Evolutionary conservation across 64 coral and sea anemone species (phyloP), one percentile per base, ranked within the genome.

Genomic region (Catalaphyllia jardinei): DNA sequence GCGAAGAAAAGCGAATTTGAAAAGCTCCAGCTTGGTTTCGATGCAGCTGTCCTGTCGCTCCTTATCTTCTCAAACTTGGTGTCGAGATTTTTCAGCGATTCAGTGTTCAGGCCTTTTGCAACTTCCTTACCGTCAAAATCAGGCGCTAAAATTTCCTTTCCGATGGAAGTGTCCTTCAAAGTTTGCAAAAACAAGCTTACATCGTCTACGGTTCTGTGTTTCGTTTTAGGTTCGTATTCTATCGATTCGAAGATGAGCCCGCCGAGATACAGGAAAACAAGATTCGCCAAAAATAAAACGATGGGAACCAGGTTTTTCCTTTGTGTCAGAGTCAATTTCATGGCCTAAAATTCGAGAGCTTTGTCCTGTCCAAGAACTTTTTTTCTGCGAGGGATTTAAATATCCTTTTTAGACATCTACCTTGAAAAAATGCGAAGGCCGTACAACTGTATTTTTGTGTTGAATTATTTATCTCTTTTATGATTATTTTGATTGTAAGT

Each of bases 1-100:
- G 95, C 93, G 75, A 98, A 98, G 75, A 98, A 98, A 28, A 98
- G 30, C 2, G 96, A 94, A 86, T 98, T 98, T 0, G 96, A 98
- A 76, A 98, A 98, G 62, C 89, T 98, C 96, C 96, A 98, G 16
- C 76, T n/a, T 2, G 88, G 96, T 62, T 79, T 89, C 29, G 89
- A 78, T 75, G 92, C 96, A 60, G 60, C 73, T 38, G 28, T 79
- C 31, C 92, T 94, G 67, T 91, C 79, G 25, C 29, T 49, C 51
- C 76, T 60, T 17, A 90, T 93, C 35, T 89, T 80, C 31, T 89
- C 64, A 63, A 98, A 90, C 0, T 54, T 91, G 63, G 46, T 67
- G 39, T 98, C 89, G 7, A 98, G 64, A 8, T 98, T 86, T 69
- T 81, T 46, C 42, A 92, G 64, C 35, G 94, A 75, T 31, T 98